A percentile compares a stretch with the other conserved stretches of the same genome.
These are phyloP conservation scores for Bombycilla garrulus DNA, from an alignment of 2,113 vertebrate genomes.

Conservation along the genomic window DNA sequence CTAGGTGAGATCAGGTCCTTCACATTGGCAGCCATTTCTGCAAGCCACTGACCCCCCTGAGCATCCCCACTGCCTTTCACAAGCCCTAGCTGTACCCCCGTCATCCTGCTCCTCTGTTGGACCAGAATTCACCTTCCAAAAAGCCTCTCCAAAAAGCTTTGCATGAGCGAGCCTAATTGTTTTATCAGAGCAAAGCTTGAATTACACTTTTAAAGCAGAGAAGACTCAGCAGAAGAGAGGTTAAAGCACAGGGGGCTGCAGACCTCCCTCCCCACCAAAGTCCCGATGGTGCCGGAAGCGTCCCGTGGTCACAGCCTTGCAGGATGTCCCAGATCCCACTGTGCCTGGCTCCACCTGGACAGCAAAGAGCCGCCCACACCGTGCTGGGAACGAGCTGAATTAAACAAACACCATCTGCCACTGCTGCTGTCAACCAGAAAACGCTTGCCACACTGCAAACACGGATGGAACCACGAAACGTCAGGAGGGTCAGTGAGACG, in stretches of 20 bases:
- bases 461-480: accelerated
- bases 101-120: accelerated
- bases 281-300: background rate
- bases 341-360: background rate
- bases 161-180: background rate
- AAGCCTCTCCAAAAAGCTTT: background rate
- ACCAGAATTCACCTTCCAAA: background rate
- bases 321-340: background rate
- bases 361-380: background rate
- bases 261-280: background rate
- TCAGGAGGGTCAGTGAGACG: background rate
- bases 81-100: background rate
- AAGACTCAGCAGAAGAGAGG: background rate
- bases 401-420: constrained; percentile 40
- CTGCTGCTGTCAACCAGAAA: background rate
- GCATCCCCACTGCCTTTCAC: background rate
- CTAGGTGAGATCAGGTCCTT: background rate
- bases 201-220: background rate
- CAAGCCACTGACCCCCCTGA: background rate
- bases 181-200: background rate
- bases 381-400: background rate
- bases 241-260: background rate
- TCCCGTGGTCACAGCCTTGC: accelerated
- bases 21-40: background rate
- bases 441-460: background rate